Base-by-base conservation (phyloP, 1,140 invertebrate genomes). In the Wiebesia pumilae region DNA sequence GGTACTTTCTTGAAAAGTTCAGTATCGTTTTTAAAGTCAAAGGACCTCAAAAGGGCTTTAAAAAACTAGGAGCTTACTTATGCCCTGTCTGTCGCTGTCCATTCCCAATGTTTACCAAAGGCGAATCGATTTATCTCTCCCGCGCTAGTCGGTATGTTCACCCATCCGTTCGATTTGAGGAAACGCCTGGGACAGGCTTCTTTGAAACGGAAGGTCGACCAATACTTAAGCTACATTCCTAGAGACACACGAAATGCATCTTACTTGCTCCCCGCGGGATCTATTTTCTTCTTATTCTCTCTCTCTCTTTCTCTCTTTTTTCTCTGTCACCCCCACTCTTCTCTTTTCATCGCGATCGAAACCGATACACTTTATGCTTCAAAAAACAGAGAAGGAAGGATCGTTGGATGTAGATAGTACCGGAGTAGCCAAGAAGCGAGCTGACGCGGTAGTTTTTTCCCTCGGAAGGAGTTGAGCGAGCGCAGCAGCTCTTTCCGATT, bases 351-450 rank as follows among this genome's bases (percentile, higher is more conserved):
- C 35, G 51, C 40, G 38, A 79, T 78, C 58, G 73, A 84, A 80
- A 58, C 77, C 85, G 71, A 83, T 86, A 86, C 85, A 86, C 81
- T 86, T 86, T 86, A 83, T 69, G 79, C 69, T 38, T 16, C 33
- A 30, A 38, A 7, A 65, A 3, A 27, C 21, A 40, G 43, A 10
- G 33, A 47, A 24, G 54, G 43, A 38, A 81, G 58, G 73, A 81
- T 65, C 85, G 65, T 86, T 77, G 19, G 33, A 83, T 83, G 85
- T 43, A 79, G 79, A 86, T 83, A 83, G 81, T 33, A 3, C 30
- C 21, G 51, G 27, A 19, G 40, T 40, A 40, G 19, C n/a, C 6
- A 12, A 27, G 24, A n/a, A 54, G 30, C 21, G 19, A 62, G 85
- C 85, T 86, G 85, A 86, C 69, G 58, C 79, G 24, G 71, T n/a